phyloP scores from a whole-genome alignment of 1,140 invertebrate genomes.

The Heliconius eleuchia region DNA sequence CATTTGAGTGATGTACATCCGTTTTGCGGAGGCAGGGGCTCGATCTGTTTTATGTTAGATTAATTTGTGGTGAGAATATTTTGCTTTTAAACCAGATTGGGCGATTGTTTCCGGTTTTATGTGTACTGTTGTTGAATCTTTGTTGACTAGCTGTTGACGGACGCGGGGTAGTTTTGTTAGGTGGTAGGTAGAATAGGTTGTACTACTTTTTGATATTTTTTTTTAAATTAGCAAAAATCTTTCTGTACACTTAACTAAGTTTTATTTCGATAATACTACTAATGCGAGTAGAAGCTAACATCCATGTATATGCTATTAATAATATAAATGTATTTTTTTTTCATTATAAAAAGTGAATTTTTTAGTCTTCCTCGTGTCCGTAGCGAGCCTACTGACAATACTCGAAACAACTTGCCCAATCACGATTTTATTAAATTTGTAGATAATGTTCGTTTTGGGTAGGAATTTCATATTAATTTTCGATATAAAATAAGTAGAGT shows the following conservation, averaged over 20 bases:
- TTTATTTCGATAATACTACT: background rate
- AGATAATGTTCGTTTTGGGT: slow-evolving; percentile 79
- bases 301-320: background rate
- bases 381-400: background rate
- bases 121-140: background rate
- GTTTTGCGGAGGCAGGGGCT: slow-evolving; percentile 46
- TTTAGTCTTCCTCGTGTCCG: background rate
- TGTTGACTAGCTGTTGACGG: slow-evolving; percentile 3
- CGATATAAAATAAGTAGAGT: slow-evolving; percentile 74
- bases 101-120: slow-evolving; percentile 39
- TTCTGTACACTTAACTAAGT: background rate
- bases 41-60: slow-evolving; percentile 67
- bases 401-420: slow-evolving; percentile 45
- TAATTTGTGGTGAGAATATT: slow-evolving; percentile 73
- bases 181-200: slow-evolving; percentile 20
- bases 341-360: background rate
- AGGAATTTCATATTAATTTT: slow-evolving; percentile 76
- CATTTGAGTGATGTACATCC: background rate
- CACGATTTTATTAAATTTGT: slow-evolving; percentile 75
- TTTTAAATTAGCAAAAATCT: background rate
- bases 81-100: slow-evolving; percentile 70
- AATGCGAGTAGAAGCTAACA: slow-evolving; percentile 7
- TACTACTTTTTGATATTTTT: background rate
- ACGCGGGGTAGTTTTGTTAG: slow-evolving; percentile 33
- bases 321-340: background rate